phyloP scores from a whole-genome alignment of 2,797 vertebrate genomes.

The Pangasius djambal region DNA sequence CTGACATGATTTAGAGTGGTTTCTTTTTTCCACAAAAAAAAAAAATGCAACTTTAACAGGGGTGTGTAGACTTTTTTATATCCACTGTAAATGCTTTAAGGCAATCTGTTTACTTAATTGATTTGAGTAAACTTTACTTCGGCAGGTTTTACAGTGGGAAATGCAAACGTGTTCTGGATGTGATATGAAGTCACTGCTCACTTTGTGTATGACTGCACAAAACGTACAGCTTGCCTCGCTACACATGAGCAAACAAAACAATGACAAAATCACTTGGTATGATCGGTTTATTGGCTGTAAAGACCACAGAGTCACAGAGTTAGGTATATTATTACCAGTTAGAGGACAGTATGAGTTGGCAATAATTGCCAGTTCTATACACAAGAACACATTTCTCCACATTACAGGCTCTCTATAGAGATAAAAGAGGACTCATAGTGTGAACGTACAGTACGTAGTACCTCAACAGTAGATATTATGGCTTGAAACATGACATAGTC shows the following conservation, averaged over 20 bases:
- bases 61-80: neutral
- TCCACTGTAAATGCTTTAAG: neutral
- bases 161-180: neutral
- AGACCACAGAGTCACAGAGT: conserved; percentile 76
- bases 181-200: neutral
- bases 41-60: neutral
- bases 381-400: conserved; percentile 58
- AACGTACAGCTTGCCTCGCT: neutral
- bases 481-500: conserved; percentile 42
- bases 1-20: neutral
- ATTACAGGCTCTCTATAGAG: conserved; percentile 43
- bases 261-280: neutral
- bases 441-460: conserved; percentile 38
- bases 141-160: neutral
- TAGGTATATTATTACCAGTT: conserved; percentile 51
- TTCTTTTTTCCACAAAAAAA: neutral
- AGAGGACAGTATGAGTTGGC: conserved; percentile 39
- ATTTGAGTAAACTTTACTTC: neutral
- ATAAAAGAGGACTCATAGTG: conserved; percentile 30
- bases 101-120: neutral
- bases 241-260: neutral
- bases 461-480: conserved; percentile 49
- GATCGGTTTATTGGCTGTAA: conserved; percentile 80
- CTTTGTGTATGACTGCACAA: neutral
- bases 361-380: conserved; percentile 36